A percentile compares a stretch with the other conserved stretches of the same genome.
phyloP scores from a whole-genome alignment of 2,888 invertebrate species.

The Odontomyia ornata region DNA sequence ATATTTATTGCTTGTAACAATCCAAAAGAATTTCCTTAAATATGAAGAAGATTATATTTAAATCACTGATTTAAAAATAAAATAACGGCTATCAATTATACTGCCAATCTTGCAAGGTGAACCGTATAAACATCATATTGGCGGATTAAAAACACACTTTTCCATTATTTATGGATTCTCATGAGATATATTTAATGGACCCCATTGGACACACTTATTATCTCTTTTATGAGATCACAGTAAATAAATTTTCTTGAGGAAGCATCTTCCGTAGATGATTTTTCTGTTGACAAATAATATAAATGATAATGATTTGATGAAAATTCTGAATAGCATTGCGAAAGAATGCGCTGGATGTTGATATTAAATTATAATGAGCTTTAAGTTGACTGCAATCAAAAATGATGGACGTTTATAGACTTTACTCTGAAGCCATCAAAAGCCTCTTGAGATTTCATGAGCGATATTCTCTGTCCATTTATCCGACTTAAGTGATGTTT shows the following conservation, averaged over 20 bases:
- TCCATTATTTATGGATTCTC: neutral
- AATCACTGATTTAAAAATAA: neutral
- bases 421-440: too few species aligned
- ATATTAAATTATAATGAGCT: too few species aligned
- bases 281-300: neutral
- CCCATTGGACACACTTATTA: neutral
- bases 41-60: neutral
- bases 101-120: neutral
- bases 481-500: too few species aligned
- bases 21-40: neutral
- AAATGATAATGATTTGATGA: neutral
- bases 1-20: neutral
- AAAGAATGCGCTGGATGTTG: too few species aligned
- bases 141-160: neutral
- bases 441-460: too few species aligned
- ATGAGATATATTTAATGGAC: neutral
- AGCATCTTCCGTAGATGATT: neutral
- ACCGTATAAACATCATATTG: neutral
- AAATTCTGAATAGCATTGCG: too few species aligned
- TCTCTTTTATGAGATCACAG: neutral
- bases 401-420: too few species aligned
- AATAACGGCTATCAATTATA: neutral
- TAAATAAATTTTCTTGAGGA: neutral
- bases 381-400: too few species aligned
- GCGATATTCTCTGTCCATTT: too few species aligned